phyloP scores from a whole-genome alignment of 2,113 vertebrate species.

The Sinocyclocheilus maitianheensis region DNA sequence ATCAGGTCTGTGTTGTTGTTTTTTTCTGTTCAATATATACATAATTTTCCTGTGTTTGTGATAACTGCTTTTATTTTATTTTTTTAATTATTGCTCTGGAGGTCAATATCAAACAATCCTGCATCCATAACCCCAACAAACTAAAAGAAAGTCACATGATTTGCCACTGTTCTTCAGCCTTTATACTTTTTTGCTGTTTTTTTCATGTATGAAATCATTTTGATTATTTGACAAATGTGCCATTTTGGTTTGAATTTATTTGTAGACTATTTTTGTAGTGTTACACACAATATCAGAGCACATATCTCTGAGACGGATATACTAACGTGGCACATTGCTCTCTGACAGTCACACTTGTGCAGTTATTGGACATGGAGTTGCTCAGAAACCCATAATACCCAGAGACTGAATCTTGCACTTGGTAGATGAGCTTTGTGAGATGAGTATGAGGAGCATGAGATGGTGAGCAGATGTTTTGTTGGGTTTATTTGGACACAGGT shows the following conservation, averaged over 20 bases:
- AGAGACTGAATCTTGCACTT: not conserved
- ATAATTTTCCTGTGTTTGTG: constrained; percentile 45
- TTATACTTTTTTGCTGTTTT: not conserved
- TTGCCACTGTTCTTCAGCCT: not conserved
- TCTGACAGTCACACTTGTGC: constrained; percentile 34
- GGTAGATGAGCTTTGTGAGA: not conserved
- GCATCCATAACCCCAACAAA: not conserved
- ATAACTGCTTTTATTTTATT: constrained; percentile 45
- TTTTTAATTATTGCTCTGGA: constrained; percentile 12
- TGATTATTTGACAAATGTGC: not conserved
- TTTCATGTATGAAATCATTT: not conserved
- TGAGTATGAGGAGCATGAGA: not conserved
- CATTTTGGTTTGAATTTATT: not conserved
- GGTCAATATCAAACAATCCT: constrained; percentile 41
- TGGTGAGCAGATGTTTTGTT: not conserved
- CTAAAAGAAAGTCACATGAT: not conserved
- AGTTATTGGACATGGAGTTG: constrained; percentile 1
- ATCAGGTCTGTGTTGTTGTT: constrained; percentile 64
- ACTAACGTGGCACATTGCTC: constrained; percentile 2
- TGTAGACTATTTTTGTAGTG: not conserved
- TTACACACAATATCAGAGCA: not conserved
- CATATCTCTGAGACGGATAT: not conserved
- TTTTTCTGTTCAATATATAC: constrained; percentile 42
- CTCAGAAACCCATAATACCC: not conserved
- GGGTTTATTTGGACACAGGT: constrained; percentile 16